Evolutionary conservation across 2,113 vertebrate species (phyloP), one percentile per base, ranked within the genome.

Genomic region (Mesocricetus auratus): DNA sequence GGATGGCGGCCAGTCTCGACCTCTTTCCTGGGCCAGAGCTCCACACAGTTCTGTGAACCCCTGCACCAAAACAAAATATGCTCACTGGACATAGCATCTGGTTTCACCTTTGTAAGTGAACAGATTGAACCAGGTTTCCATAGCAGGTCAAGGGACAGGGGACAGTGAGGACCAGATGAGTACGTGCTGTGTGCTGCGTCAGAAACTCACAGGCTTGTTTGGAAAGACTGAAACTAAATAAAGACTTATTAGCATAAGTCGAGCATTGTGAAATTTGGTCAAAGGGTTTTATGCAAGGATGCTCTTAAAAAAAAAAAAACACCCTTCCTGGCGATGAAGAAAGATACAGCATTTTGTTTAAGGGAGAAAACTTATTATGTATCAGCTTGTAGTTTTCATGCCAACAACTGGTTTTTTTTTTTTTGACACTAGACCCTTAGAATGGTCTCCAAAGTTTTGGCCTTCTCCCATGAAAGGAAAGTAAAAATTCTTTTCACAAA

Each of bases 171-270:
- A 85, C n/a, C 33, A 36, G 90, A 60, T 33, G 92, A 56, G 5
- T 91, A 87, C 89, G 93, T 85, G 64, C 86, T 96, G 50, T 26
- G 47, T 94, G 62, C 86, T 96, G 42, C 4, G n/a, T 94, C 90
- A 93, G 95, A 97, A 96, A 94, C 89, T 66, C 87, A 36, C 88
- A 79, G 81, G 92, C 33, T 91, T 96, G 89, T 97, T 96, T 97
- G 95, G 91, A 97, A 97, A 96, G 92, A 89, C 78, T 79, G 69
- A 93, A 97, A 95, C 92, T 96, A 97, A 97, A 90, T 89, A 96
- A 97, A 93, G 85, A 45, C 78, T 92, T 90, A 88, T 92, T 96
- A 97, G 60, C 71, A 82, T 86, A 94, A 53, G 53, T 92, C 74
- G 17, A 74, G 36, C 83, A 39, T 97, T 97, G 93, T 96, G 97